Evolutionary conservation across 2,113 vertebrate genomes (phyloP).

Genomic region (Proteles cristata): DNA sequence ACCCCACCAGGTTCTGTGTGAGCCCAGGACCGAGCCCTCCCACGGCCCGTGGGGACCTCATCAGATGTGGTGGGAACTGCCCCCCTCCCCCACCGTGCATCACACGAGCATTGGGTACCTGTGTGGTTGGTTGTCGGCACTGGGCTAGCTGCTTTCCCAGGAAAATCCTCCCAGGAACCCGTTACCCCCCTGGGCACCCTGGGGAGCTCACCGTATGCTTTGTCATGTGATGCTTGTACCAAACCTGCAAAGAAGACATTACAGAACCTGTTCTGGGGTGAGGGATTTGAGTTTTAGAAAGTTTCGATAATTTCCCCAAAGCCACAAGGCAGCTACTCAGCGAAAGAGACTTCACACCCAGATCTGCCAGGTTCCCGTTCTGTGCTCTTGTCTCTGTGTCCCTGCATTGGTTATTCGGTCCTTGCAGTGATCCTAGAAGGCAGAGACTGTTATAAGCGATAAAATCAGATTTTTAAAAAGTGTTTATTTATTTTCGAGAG

Average conservation of each 20-base stretch:
- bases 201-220: neutral
- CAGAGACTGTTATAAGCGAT: neutral
- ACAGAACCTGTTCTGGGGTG: too few relatives aligned
- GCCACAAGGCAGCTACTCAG: neutral
- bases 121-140: neutral
- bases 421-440: too few relatives aligned
- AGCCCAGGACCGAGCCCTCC: too few relatives aligned
- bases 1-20: too few relatives aligned
- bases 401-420: fast-evolving
- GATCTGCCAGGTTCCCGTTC: fast-evolving
- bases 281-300: neutral
- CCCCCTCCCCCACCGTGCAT: neutral
- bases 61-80: fast-evolving
- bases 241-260: neutral
- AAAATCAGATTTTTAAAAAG: too few relatives aligned
- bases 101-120: fast-evolving
- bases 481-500: too few relatives aligned
- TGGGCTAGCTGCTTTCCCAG: neutral
- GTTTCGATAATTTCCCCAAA: neutral
- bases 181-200: fast-evolving
- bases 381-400: neutral
- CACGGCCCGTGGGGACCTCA: fast-evolving
- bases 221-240: neutral
- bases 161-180: fast-evolving
- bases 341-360: too few relatives aligned